Percentiles rank a stretch among this genome's conserved stretches.
Conservation (phyloP, 2,113 vertebrate species). For the Oceanites oceanicus region DNA sequence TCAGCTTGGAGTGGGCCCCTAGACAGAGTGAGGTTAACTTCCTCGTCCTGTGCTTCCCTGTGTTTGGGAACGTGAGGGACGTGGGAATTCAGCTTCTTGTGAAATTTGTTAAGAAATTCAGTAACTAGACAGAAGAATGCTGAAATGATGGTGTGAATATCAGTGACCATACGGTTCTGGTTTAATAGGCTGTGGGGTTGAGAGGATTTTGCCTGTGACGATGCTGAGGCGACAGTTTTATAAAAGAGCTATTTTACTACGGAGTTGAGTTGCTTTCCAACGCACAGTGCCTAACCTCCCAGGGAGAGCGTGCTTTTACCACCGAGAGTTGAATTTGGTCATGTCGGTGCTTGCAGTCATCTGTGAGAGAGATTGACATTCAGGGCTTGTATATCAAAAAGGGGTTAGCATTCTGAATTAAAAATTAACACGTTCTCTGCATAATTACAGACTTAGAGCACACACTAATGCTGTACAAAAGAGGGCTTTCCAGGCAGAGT, state of each 20-base stretch:
- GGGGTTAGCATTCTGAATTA: slow-evolving; percentile 33
- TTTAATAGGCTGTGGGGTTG: background rate
- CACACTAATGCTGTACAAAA: background rate
- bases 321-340: background rate
- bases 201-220: background rate
- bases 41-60: background rate
- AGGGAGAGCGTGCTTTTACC: background rate
- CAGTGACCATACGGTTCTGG: background rate
- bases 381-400: background rate
- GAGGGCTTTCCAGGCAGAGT: background rate
- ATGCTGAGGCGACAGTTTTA: background rate
- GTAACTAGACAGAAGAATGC: background rate
- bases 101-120: background rate
- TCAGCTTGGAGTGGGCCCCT: background rate
- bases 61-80: background rate
- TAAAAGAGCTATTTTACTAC: background rate
- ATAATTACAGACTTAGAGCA: slow-evolving; percentile 12
- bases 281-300: background rate
- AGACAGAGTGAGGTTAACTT: background rate
- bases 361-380: background rate
- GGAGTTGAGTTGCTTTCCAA: background rate
- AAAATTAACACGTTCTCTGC: slow-evolving; percentile 24
- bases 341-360: background rate
- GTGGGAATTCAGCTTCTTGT: background rate
- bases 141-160: background rate